These are phyloP conservation scores for Gadopsis marmoratus DNA, from an alignment of 2,797 vertebrate species.

Conservation along the genomic window DNA sequence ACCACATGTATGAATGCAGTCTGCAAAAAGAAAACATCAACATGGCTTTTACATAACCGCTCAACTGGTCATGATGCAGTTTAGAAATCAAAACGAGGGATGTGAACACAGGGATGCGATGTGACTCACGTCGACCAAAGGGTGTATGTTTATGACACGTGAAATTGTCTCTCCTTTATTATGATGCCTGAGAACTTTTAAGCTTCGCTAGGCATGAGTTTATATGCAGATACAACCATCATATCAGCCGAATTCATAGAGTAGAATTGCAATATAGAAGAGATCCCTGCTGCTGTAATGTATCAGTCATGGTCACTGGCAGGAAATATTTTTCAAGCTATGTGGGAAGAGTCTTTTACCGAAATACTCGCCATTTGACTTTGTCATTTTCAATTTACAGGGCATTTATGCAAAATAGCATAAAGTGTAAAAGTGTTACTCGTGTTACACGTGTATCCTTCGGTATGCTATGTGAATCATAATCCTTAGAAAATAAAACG, in stretches of 20 bases:
- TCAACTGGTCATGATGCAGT: constrained; percentile 42
- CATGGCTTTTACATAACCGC: constrained; percentile 46
- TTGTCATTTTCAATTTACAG: neutral
- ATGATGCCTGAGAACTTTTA: constrained; percentile 4
- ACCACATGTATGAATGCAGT: constrained; percentile 58
- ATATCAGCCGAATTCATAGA: neutral
- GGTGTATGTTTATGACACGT: constrained; percentile 36
- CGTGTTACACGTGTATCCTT: neutral
- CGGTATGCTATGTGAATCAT: neutral
- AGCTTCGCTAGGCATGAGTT: neutral
- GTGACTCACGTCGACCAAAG: constrained; percentile 40
- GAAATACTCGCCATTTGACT: neutral
- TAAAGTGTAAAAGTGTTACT: neutral
- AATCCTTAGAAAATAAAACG: neutral
- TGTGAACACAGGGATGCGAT: constrained; percentile 33
- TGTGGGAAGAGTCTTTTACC: neutral
- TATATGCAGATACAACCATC: neutral
- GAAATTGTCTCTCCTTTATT: constrained; percentile 27
- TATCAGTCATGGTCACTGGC: constrained; percentile 2
- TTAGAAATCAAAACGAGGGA: constrained; percentile 32
- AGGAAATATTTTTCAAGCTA: neutral
- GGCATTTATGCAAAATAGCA: neutral
- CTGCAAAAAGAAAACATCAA: constrained; percentile 51
- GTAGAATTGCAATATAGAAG: neutral
- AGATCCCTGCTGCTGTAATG: neutral